Conservation (phyloP, 2,113 vertebrate genomes). For the Pelecanus crispus region DNA sequence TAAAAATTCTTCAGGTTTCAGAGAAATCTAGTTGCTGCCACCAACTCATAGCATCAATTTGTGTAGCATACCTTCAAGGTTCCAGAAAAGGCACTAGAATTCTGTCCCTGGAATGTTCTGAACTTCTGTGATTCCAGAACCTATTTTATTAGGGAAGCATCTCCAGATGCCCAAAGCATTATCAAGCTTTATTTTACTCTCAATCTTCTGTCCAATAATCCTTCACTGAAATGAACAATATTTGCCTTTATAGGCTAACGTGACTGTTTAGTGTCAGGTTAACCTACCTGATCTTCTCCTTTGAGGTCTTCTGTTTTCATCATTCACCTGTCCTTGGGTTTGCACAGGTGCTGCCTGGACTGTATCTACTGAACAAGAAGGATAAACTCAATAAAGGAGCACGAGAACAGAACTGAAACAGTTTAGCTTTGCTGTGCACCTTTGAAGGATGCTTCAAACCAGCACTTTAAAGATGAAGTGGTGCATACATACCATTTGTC, state of each 20-base stretch:
- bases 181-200: background rate
- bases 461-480: fast-evolving
- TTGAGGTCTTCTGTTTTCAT: slow-evolving; percentile 83
- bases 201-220: background rate
- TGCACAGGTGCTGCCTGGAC: slow-evolving; percentile 63
- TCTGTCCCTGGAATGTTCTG: background rate
- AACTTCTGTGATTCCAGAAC: background rate
- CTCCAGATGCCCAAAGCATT: background rate
- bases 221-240: background rate
- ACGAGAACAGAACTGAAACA: background rate
- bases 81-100: background rate
- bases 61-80: background rate
- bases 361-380: slow-evolving; percentile 54
- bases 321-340: slow-evolving; percentile 77
- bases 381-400: background rate
- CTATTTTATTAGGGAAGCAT: background rate
- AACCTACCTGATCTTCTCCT: slow-evolving; percentile 85
- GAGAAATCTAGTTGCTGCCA: background rate
- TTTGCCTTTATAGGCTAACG: background rate
- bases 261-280: background rate
- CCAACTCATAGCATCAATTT: background rate
- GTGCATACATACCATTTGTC: slow-evolving; percentile 13
- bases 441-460: background rate
- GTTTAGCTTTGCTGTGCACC: background rate
- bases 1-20: background rate